Conservation (phyloP, 2,113 vertebrate genomes). For the Myodes glareolus region DNA sequence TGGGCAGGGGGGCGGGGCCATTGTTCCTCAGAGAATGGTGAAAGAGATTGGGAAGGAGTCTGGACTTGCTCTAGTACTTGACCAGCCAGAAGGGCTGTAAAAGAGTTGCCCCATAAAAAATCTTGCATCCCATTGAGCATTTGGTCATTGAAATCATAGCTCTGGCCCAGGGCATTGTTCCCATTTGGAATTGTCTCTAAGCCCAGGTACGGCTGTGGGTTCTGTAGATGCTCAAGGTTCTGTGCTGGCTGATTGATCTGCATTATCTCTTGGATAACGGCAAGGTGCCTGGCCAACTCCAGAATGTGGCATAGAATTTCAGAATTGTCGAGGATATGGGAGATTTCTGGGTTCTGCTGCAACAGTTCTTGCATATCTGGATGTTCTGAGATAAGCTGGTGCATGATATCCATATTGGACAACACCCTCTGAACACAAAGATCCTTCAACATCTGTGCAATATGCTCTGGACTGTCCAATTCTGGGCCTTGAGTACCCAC, state of each 20-base stretch:
- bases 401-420: slow-evolving; percentile 60
- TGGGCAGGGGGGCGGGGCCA: background rate
- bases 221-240: background rate
- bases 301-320: slow-evolving; percentile 82
- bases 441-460: slow-evolving; percentile 66
- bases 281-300: slow-evolving; percentile 71
- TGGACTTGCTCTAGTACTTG: slow-evolving; percentile 22
- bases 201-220: background rate
- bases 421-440: slow-evolving; percentile 62
- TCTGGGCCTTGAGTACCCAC: slow-evolving; percentile 5
- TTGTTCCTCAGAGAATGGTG: background rate
- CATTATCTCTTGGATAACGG: slow-evolving; percentile 69
- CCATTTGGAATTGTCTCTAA: slow-evolving; percentile 36
- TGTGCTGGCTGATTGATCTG: slow-evolving; percentile 34
- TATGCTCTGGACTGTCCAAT: background rate
- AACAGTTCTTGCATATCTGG: slow-evolving; percentile 91
- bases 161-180: background rate
- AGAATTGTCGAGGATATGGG: slow-evolving; percentile 91
- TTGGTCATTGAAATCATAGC: background rate
- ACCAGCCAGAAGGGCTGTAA: background rate
- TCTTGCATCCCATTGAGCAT: background rate
- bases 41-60: background rate
- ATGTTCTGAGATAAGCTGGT: slow-evolving; percentile 78
- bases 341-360: slow-evolving; percentile 92
- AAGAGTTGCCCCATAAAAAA: slow-evolving; percentile 23